These are phyloP conservation scores for Steatocranus sp. DNA, from an alignment of 2,797 vertebrate genomes.

Conservation along the genomic window DNA sequence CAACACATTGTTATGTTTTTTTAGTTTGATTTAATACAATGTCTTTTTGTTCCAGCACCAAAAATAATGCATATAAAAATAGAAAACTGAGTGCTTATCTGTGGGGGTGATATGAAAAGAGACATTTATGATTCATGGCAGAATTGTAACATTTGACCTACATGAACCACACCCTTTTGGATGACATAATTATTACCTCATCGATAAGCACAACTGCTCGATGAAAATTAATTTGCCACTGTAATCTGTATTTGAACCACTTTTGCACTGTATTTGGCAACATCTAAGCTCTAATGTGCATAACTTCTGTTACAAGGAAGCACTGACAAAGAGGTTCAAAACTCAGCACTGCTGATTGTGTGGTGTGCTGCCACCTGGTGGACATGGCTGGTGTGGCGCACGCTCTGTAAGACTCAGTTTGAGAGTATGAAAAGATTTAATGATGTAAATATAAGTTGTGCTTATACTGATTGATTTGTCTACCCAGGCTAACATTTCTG, in stretches of 20 bases:
- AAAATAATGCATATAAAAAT: background rate
- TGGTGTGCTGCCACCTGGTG: constrained; percentile 29
- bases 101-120: background rate
- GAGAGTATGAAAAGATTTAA: background rate
- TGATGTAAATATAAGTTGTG: background rate
- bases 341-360: background rate
- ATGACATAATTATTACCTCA: background rate
- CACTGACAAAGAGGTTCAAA: background rate
- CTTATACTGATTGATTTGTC: background rate
- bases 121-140: background rate
- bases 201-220: background rate
- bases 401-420: background rate
- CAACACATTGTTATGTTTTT: background rate
- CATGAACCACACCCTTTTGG: background rate
- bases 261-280: background rate
- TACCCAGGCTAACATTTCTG: background rate
- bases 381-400: background rate
- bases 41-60: background rate
- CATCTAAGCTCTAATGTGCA: background rate
- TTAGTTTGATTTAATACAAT: background rate
- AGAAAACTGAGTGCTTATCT: background rate
- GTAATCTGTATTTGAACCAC: background rate
- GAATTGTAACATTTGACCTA: background rate
- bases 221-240: background rate
- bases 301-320: background rate